Evolutionary conservation across 2,888 invertebrate genomes (phyloP), one percentile per base, ranked within the genome.

Genomic region (Oscheius sp.): DNA sequence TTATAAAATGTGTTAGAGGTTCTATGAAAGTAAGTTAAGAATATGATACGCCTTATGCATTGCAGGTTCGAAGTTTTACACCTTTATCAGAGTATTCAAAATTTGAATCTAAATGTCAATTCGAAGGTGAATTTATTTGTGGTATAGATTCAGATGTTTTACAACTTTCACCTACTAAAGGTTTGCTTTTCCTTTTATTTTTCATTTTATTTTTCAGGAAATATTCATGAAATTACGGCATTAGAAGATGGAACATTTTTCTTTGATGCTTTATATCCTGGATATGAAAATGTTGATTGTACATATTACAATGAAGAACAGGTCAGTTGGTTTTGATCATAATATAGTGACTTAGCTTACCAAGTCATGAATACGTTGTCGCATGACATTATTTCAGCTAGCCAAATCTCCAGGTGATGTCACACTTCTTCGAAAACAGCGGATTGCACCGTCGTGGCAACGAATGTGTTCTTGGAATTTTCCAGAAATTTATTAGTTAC

Each of bases 221-320:
- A 67, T 51, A 28, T 67, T 24, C 67, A 67, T 28, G 61, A 61
- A n/a, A 44, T 67, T 20, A 12, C 9, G 20, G 61, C 67, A 2
- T 14, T 62, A n/a, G 67, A 67, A 50, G 67, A 61, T 28, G 67
- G 67, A 14, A 32, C 62, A 26, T 67, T 67, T 30, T 67, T 67
- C 38, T 67, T 67, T 32, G 67, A 67, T 30, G 61, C 44, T 9
- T 41, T 67, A 8, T 32, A 49, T n/a, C 67, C 67, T 2, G 67
- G 67, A 2, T 67, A 67, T 44, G 14, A 33, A 22, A 50, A 67
- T n/a, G 32, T 30, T 8, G 62, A 51, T 9, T 65, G 65, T 20
- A 65, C 51, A 2, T 65, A 65, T 32, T 65, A 33, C 41, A 30
- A 32, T 4, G 54, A 54, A 33, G 33, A 54, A 20, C 9, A 32